Percentiles rank a stretch among this genome's conserved stretches.
Evolutionary conservation across 1,140 invertebrate species (phyloP).

Genomic region (Cherax quadricarinatus): DNA sequence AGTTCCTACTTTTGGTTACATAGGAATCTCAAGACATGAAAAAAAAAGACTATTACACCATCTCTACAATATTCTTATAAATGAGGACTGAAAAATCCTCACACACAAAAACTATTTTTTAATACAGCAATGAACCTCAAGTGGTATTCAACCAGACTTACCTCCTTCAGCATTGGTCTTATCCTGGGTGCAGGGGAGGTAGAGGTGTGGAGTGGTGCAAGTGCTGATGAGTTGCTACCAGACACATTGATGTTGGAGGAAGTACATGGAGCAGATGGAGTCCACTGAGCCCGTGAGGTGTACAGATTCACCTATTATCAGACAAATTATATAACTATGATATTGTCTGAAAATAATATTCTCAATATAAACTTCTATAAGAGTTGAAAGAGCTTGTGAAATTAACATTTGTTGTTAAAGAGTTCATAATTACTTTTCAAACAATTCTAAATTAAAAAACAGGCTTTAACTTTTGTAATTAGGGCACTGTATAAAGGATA

Average conservation of each 20-base stretch:
- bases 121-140: too few relatives aligned
- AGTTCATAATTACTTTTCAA: neutral
- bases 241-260: neutral
- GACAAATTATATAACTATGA: neutral
- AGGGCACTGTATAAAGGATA: too few relatives aligned
- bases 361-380: neutral
- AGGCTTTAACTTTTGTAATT: neutral
- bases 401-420: neutral
- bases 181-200: constrained; percentile 57
- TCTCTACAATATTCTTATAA: too few relatives aligned
- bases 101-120: too few relatives aligned
- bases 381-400: neutral
- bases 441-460: neutral
- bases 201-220: constrained; percentile 16
- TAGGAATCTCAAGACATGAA: too few relatives aligned
- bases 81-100: too few relatives aligned
- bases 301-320: constrained; percentile 46
- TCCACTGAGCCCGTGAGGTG: neutral
- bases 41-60: too few relatives aligned
- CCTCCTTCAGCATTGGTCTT: constrained; percentile 57
- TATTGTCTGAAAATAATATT: neutral
- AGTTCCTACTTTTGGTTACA: too few relatives aligned
- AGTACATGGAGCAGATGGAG: neutral
- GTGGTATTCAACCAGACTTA: neutral
- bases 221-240: neutral